These are phyloP conservation scores for Peromyscus californicus DNA, from an alignment of 2,113 vertebrate genomes.

Conservation along the genomic window DNA sequence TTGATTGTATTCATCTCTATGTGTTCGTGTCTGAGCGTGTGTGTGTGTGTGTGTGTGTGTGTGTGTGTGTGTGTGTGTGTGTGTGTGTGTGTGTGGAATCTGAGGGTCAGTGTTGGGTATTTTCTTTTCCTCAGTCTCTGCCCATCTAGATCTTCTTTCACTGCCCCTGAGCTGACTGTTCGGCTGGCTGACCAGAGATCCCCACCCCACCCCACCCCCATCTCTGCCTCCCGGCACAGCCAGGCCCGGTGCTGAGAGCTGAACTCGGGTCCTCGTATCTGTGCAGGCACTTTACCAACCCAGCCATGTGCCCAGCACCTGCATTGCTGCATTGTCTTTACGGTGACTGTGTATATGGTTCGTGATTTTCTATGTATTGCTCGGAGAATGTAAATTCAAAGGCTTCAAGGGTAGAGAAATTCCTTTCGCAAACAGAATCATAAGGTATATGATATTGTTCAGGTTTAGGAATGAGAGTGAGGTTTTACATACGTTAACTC, in stretches of 20 bases:
- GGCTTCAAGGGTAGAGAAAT: not conserved
- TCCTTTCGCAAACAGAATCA: not conserved
- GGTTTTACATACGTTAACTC: not conserved
- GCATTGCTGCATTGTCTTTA: not conserved
- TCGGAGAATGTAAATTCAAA: not conserved
- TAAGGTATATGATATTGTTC: not conserved
- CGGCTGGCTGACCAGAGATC: not conserved
- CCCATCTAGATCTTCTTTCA: no score
- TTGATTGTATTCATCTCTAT: not conserved
- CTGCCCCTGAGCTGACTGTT: not conserved
- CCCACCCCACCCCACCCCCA: no score
- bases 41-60: no score
- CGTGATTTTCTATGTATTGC: not conserved
- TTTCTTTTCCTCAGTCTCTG: not conserved
- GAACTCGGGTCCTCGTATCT: not conserved
- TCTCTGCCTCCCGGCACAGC: not conserved
- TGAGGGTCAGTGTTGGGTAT: not conserved
- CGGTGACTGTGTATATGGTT: no score
- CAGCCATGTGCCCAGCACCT: not conserved
- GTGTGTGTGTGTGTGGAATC: not conserved
- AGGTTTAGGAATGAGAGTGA: not conserved
- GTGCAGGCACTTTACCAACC: not conserved
- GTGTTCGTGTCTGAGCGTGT: not conserved
- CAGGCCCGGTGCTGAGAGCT: not conserved
- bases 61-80: no score